phyloP scores from a whole-genome alignment of 2,888 invertebrate species.

The Apamea sordens region DNA sequence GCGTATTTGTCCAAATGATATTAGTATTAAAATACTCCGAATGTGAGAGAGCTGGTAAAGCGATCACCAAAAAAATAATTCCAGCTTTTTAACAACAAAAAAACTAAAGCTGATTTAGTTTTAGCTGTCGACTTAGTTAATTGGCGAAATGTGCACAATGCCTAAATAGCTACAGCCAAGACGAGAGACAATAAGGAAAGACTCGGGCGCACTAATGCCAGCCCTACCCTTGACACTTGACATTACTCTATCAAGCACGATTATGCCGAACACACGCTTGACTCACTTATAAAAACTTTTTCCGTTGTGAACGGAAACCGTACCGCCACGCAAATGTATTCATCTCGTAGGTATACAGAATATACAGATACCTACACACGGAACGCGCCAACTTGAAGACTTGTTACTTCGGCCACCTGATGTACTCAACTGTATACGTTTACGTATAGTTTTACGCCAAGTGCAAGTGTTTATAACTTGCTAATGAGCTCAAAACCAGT shows the following conservation, averaged over 20 bases:
- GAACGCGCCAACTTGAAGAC: constrained; percentile 37
- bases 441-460: constrained; percentile 51
- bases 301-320: constrained; percentile 62
- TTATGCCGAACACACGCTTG: constrained; percentile 57
- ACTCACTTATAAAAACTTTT: constrained; percentile 59
- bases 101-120: neutral
- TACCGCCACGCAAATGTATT: constrained; percentile 65
- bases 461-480: constrained; percentile 62
- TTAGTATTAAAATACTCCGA: constrained; percentile 24
- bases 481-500: constrained; percentile 60
- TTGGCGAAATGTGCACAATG: constrained; percentile 9
- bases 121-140: neutral
- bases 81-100: neutral
- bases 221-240: constrained; percentile 78
- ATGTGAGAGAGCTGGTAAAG: constrained; percentile 11
- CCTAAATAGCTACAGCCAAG: constrained; percentile 7
- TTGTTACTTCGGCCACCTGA: constrained; percentile 57
- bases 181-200: constrained; percentile 49
- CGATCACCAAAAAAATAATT: neutral
- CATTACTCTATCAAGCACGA: constrained; percentile 74
- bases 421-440: constrained; percentile 47
- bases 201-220: constrained; percentile 61
- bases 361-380: constrained; percentile 28
- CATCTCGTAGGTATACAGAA: constrained; percentile 37
- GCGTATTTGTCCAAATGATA: constrained; percentile 53